Evolutionary conservation across 2,797 vertebrate species (phyloP), one percentile per base, ranked within the genome.

Genomic region (Octomys mimax): DNA sequence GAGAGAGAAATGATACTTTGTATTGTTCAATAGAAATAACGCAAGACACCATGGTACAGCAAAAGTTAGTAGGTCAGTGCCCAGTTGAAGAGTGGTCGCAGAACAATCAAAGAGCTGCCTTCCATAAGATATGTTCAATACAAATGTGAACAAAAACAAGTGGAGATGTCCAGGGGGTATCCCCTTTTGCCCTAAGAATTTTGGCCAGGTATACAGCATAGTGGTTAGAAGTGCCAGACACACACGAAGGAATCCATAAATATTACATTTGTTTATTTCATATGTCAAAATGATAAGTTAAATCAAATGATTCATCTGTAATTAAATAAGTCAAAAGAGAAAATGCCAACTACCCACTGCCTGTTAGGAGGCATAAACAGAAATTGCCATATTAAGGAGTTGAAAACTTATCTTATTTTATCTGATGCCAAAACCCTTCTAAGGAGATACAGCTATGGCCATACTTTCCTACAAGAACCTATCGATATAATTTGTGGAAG

Each of bases 241-340:
- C 59, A 88, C 33, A 92, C 84, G 95, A 75, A 88, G 61, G 83
- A 91, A 96, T 59, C 79, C 79, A 92, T 95, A 95, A 94, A 95
- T 89, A 89, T 81, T 89, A 84, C 39, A 87, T 68, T 39, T 64
- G 14, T 82, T 90, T 86, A 86, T 89, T 97, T 91, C 49, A 79
- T 92, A 92, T 28, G 14, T 92, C 91, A 94, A 95, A 91, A 96
- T 68, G 57, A 31, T 78, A 93, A 92, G 33, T 94, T 94, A 92
- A 94, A 87, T 18, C 64, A 92, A 96, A 82, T 94, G 80, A 96
- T 87, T 95, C 70, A 88, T 94, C 62, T 89, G 54, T 83, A 97
- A 95, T 95, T 86, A 96, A 97, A 94, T 79, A 93, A 87, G 59
- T 90, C 42, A 92, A 94, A 52, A 36, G 31, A 36, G 79, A 94